Percentiles rank a stretch among this genome's conserved stretches.
Conservation (phyloP, 2,888 invertebrate genomes). For the Nomada flava region DNA sequence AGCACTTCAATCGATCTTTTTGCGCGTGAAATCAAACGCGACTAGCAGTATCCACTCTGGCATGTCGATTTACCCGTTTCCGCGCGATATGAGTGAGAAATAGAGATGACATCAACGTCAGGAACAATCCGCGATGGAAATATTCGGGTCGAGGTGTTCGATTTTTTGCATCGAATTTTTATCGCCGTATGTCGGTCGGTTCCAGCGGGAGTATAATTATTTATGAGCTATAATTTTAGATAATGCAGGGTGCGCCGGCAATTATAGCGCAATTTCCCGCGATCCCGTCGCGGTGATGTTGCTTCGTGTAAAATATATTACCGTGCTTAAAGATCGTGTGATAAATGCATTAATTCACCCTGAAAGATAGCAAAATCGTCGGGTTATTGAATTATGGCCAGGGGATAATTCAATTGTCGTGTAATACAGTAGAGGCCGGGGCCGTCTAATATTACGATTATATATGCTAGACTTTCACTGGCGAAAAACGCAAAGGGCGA, state of each 20-base stretch:
- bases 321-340: constrained; percentile 41
- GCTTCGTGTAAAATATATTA: constrained; percentile 44
- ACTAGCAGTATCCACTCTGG: neutral
- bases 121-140: neutral
- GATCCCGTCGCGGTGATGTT: constrained; percentile 35
- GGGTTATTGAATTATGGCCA: constrained; percentile 32
- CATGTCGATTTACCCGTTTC: neutral
- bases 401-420: constrained; percentile 32
- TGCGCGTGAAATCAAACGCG: neutral
- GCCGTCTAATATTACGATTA: neutral
- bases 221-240: constrained; percentile 42
- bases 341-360: constrained; percentile 47
- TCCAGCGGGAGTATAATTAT: constrained; percentile 35
- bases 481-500: too few relatives aligned
- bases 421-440: constrained; percentile 26
- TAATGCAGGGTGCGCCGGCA: constrained; percentile 52
- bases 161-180: constrained; percentile 3
- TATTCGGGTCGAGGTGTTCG: constrained; percentile 30
- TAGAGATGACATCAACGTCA: constrained; percentile 38
- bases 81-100: constrained; percentile 1
- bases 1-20: constrained; percentile 9
- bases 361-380: constrained; percentile 41
- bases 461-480: neutral
- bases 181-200: neutral
- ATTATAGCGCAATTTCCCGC: constrained; percentile 46